Percentiles rank a stretch among this genome's conserved stretches.
phyloP scores from a whole-genome alignment of 2,113 vertebrate genomes.

The Hiodon alosoides region DNA sequence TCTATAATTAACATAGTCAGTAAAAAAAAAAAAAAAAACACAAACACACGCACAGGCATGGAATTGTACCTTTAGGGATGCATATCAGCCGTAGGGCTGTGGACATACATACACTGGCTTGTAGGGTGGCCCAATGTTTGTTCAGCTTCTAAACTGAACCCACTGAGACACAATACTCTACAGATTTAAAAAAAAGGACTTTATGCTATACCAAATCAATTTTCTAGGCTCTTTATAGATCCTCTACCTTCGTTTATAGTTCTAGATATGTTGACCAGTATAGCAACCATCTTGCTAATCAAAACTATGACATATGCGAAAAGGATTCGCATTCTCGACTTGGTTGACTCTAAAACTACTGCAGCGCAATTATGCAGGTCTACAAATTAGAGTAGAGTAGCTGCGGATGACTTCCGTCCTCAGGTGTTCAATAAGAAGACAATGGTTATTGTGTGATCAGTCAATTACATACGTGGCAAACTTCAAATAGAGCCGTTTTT shows the following conservation, averaged over 20 bases:
- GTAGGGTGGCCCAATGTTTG: constrained; percentile 41
- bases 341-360: too few species aligned
- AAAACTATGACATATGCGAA: constrained; percentile 45
- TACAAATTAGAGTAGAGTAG: too few species aligned
- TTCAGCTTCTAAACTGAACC: background rate
- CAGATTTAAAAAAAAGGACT: too few species aligned
- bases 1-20: constrained; percentile 1
- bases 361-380: too few species aligned
- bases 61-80: too few species aligned
- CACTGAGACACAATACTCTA: background rate
- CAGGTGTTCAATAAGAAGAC: too few species aligned
- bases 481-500: background rate
- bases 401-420: too few species aligned
- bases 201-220: background rate
- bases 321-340: constrained; percentile 33
- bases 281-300: constrained; percentile 46
- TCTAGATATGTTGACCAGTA: constrained; percentile 44
- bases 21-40: too few species aligned
- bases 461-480: background rate
- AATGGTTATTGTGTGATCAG: too few species aligned
- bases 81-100: too few species aligned
- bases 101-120: too few species aligned
- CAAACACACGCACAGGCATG: too few species aligned
- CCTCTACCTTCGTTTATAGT: background rate
- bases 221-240: background rate